A percentile compares a stretch with the other conserved stretches of the same genome.
Evolutionary conservation across 2,888 invertebrate species (phyloP).

Genomic region (Formica aserva): DNA sequence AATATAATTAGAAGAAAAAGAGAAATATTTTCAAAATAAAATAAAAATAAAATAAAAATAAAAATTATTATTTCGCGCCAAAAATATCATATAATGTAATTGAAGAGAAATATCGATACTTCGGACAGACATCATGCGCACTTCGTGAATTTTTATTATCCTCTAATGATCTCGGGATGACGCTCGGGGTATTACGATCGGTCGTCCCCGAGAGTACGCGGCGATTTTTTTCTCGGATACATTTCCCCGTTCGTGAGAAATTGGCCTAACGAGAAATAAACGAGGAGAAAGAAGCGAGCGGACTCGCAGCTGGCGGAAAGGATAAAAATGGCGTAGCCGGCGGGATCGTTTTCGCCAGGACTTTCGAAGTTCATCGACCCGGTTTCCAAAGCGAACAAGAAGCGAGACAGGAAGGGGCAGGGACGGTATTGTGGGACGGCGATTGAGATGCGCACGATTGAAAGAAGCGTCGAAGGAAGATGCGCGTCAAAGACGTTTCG

Average conservation of each 20-base stretch:
- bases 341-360: constrained; percentile 53
- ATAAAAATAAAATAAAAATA: background rate
- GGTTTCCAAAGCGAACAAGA: background rate
- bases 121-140: background rate
- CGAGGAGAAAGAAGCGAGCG: constrained; percentile 42
- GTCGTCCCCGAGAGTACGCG: background rate
- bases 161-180: constrained; percentile 32
- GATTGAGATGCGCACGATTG: background rate
- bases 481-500: background rate
- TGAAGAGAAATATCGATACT: background rate
- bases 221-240: background rate
- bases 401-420: background rate
- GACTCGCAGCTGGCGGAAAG: constrained; percentile 62
- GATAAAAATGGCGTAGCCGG: constrained; percentile 72
- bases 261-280: constrained; percentile 62
- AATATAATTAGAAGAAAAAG: background rate
- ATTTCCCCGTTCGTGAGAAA: constrained; percentile 26
- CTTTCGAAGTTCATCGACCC: constrained; percentile 65
- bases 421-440: background rate
- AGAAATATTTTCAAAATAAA: background rate
- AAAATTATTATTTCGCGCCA: background rate
- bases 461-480: too few species aligned
- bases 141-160: constrained; percentile 13
- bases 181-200: constrained; percentile 17
- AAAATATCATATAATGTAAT: constrained; percentile 11